Percentiles rank a stretch among this genome's conserved stretches.
Evolutionary conservation across 2,797 vertebrate species (phyloP).

Genomic region (Loriculus beryllinus): DNA sequence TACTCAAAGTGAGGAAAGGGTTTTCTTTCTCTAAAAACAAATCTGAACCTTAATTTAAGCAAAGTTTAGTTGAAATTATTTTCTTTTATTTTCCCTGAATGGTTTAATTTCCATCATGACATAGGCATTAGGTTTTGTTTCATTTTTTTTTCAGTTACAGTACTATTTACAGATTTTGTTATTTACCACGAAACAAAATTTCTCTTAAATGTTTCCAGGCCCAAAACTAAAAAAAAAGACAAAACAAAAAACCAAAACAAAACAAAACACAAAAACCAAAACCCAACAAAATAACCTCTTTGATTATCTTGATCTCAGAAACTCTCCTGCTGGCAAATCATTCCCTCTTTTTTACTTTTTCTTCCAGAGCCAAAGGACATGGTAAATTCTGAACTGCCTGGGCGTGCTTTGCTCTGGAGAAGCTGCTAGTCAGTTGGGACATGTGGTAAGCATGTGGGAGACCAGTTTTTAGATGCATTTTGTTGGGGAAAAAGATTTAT

Average conservation of each 20-base stretch:
- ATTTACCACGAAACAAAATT: conserved; percentile 15
- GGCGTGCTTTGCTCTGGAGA: conserved; percentile 24
- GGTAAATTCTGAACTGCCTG: conserved; percentile 28
- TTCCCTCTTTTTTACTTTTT: conserved; percentile 13
- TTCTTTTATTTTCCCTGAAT: conserved; percentile 51
- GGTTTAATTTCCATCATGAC: neutral
- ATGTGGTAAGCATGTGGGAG: conserved; percentile 53
- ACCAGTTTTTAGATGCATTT: neutral
- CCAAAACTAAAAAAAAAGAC: neutral
- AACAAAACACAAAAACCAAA: neutral
- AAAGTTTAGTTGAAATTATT: conserved; percentile 57
- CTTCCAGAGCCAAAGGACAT: conserved; percentile 54
- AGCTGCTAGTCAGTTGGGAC: neutral
- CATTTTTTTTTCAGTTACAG: neutral
- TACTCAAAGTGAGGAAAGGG: conserved; percentile 33
- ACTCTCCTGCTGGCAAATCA: conserved; percentile 14
- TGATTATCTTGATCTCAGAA: conserved; percentile 56
- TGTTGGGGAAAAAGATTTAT: neutral
- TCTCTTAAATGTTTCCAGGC: conserved; percentile 60
- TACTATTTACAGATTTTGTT: conserved; percentile 32
- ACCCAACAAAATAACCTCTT: neutral
- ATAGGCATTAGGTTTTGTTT: neutral
- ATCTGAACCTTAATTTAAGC: conserved; percentile 65
- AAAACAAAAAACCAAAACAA: too few relatives aligned
- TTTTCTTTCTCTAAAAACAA: conserved; percentile 72